These are phyloP conservation scores for Cephalopachus bancanus DNA, from an alignment of 2,797 vertebrate species.

Conservation along the genomic window DNA sequence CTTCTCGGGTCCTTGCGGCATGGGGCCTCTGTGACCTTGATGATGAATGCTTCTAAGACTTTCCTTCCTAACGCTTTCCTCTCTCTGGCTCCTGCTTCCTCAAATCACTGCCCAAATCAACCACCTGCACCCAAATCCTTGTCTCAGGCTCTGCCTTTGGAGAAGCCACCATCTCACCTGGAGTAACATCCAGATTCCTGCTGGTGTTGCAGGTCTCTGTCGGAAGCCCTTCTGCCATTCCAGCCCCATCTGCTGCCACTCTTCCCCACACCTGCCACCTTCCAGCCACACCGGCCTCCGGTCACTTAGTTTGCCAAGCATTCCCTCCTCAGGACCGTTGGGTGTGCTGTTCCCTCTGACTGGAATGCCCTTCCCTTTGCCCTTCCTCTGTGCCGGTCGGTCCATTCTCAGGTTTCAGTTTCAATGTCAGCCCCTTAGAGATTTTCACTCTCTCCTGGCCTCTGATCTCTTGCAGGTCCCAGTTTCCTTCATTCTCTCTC, in stretches of 20 bases:
- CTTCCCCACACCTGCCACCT: neutral
- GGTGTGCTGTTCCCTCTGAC: neutral
- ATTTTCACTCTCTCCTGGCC: neutral
- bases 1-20: neutral
- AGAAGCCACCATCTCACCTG: neutral
- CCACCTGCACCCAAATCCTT: neutral
- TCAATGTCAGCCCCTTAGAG: neutral
- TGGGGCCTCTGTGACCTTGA: neutral
- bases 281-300: neutral
- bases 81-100: neutral
- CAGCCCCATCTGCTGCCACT: neutral
- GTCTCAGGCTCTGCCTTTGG: neutral
- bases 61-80: neutral
- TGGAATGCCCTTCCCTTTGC: neutral
- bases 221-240: fast-evolving
- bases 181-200: neutral
- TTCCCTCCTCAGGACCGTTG: neutral
- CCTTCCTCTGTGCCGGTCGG: neutral
- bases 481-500: neutral
- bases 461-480: neutral
- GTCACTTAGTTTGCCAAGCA: neutral
- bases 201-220: neutral
- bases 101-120: neutral
- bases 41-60: neutral
- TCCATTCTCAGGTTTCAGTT: neutral